Base-by-base conservation (phyloP, 2,888 invertebrate species). In the Lasius fuliginosus region DNA sequence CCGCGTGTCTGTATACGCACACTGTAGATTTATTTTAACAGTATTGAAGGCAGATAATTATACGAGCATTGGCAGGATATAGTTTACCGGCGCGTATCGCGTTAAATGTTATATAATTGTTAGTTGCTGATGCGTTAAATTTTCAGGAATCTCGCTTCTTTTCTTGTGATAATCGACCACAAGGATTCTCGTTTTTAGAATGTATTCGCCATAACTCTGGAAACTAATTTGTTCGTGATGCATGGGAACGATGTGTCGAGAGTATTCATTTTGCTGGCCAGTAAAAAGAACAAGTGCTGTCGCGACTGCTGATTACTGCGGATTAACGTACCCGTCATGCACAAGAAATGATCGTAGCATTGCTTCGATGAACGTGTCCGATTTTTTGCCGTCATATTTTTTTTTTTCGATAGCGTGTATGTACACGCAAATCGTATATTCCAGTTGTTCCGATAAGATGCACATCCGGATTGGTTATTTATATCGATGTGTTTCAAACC, bases 261-360 rank as follows among this genome's bases (percentile, higher is more conserved):
- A 30, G 56, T 73, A 81, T 87, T 87, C 82, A 87, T 88, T 84
- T 84, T 33, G 46, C 46, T 56, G 60, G 60, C 46, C 64, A 85
- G 83, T 85, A 77, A 74, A 49, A 76, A 40, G 69, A 82, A 85
- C 86, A 76, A 68, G 42, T 30, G 11, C 27, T 58, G 76, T 65
- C 71, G 74, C 9, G 67, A 69, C 58, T 46, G 64, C 46, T 86
- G 86, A 88, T 88, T 87, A 84, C 65, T 42, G 53, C 81, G 46
- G 67, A 84, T 86, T 84, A 88, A 83, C 77, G 85, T 79, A 71
- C 83, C 75, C 79, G 82, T 74, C 68, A 42, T 64, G 85, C 42
- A 58, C 74, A 42, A 65, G 76, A 83, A 73, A 77, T 53, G n/a
- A 53, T 53, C 67, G 67, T 68, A 42, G 27, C 58, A 49, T 68